phyloP scores from a whole-genome alignment of 1,140 invertebrate species.

The Drosophila lini region DNA sequence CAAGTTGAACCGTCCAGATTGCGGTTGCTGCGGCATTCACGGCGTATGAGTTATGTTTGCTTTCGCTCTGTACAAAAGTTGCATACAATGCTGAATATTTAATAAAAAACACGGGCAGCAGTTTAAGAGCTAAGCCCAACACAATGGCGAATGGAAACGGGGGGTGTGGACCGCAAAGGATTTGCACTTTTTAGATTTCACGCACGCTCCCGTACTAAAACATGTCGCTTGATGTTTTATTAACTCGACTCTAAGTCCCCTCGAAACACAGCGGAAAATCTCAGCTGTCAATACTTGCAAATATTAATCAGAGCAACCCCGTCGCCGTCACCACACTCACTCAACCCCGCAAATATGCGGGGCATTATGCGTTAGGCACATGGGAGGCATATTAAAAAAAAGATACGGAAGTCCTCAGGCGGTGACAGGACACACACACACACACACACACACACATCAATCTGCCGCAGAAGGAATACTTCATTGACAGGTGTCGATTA shows the following conservation, averaged over 20 bases:
- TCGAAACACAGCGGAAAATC: constrained; percentile 47
- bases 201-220: constrained; percentile 60
- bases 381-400: constrained; percentile 74
- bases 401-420: constrained; percentile 30
- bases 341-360: constrained; percentile 45
- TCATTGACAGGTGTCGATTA: constrained; percentile 82
- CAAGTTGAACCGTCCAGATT: constrained; percentile 13
- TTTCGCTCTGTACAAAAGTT: constrained; percentile 26
- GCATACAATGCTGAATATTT: constrained; percentile 52
- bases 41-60: constrained; percentile 69
- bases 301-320: constrained; percentile 70
- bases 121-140: constrained; percentile 39
- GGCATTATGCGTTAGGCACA: constrained; percentile 58
- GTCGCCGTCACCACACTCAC: not conserved
- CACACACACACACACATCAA: constrained; percentile 41
- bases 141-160: constrained; percentile 26
- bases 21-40: constrained; percentile 53
- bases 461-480: constrained; percentile 41
- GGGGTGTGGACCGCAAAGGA: constrained; percentile 23
- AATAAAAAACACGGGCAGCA: constrained; percentile 53
- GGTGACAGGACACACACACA: constrained; percentile 19
- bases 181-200: constrained; percentile 56
- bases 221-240: constrained; percentile 74
- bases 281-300: constrained; percentile 78
- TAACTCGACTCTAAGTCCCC: constrained; percentile 54